Conservation (phyloP, 2,888 invertebrate genomes). For the Plutella xylostella region DNA sequence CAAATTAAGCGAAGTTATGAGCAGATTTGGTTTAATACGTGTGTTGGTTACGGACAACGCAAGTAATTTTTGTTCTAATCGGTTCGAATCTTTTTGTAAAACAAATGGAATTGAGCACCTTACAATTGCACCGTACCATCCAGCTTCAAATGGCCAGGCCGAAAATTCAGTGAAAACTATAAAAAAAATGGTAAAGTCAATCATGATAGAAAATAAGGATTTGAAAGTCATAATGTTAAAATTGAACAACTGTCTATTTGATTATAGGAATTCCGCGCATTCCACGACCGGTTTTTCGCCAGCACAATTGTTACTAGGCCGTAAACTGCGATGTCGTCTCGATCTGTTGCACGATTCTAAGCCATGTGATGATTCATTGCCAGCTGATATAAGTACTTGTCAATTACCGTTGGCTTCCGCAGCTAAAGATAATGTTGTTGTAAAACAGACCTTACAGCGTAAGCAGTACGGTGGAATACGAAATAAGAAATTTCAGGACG, state of each 20-base stretch:
- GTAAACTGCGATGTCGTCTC: too few species aligned
- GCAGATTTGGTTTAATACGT: conserved; percentile 11
- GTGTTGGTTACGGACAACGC: conserved; percentile 17
- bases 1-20: conserved; percentile 11
- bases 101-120: conserved; percentile 14
- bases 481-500: too few species aligned
- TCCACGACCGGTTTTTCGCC: too few species aligned
- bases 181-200: conserved; percentile 15
- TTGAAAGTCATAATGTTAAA: conserved; percentile 3
- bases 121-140: conserved; percentile 13
- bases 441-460: too few species aligned
- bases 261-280: conserved; percentile 15
- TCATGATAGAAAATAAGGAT: conserved; percentile 2
- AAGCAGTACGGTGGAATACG: too few species aligned
- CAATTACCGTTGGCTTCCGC: too few species aligned
- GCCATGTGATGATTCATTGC: too few species aligned
- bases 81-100: conserved; percentile 11
- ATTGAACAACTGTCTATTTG: conserved; percentile 14
- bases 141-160: conserved; percentile 16
- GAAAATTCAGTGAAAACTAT: conserved; percentile 17
- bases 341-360: too few species aligned
- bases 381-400: too few species aligned
- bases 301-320: too few species aligned
- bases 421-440: too few species aligned
- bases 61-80: conserved; percentile 11